Evolutionary conservation across 1,140 invertebrate genomes (phyloP).

Genomic region (Drosophila prosaltans): DNA sequence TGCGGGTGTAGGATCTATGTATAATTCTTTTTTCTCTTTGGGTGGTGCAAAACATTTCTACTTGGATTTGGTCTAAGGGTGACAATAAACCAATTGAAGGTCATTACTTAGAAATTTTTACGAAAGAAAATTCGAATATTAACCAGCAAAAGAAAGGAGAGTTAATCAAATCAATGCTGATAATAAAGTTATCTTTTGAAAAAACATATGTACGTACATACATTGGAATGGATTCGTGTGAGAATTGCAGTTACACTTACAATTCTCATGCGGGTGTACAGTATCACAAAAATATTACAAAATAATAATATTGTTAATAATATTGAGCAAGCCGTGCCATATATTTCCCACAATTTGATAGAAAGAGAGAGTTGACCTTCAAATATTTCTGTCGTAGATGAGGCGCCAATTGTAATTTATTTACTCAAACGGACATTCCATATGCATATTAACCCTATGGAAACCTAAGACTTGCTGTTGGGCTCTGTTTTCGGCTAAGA

Average conservation of each 20-base stretch:
- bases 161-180: constrained; percentile 40
- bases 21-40: neutral
- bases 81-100: constrained; percentile 16
- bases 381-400: too few relatives aligned
- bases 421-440: too few relatives aligned
- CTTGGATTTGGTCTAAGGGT: constrained; percentile 19
- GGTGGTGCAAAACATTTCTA: constrained; percentile 52
- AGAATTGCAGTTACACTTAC: constrained; percentile 41
- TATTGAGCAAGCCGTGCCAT: constrained; percentile 2
- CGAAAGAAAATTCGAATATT: neutral
- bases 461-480: too few relatives aligned
- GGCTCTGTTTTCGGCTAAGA: too few relatives aligned
- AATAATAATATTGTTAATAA: constrained; percentile 17
- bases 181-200: constrained; percentile 41
- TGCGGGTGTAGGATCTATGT: constrained; percentile 73
- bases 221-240: constrained; percentile 46
- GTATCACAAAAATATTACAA: constrained; percentile 19
- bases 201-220: neutral
- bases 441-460: too few relatives aligned
- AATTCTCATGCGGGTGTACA: constrained; percentile 57
- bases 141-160: constrained; percentile 4
- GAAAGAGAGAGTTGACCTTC: neutral
- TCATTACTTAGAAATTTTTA: constrained; percentile 14
- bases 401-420: too few relatives aligned
- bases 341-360: neutral